Evolutionary conservation across 2,888 invertebrate species (phyloP), one percentile per base, ranked within the genome.

Genomic region (Rhodophaea formosa): DNA sequence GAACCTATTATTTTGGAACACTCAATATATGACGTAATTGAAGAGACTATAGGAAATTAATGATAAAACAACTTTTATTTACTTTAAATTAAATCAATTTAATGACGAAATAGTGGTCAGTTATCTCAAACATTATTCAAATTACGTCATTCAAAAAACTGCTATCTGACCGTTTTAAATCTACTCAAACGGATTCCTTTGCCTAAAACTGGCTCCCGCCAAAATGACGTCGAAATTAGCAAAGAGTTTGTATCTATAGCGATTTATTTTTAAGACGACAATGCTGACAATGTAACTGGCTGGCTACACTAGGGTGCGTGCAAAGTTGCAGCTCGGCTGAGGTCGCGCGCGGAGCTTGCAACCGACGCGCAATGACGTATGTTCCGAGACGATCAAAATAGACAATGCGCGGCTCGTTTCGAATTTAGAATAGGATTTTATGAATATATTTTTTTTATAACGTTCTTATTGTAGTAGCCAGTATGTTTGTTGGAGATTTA

Each of bases 251-350:
- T 51, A 35, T 51, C 35, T 51, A 35, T 35, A 35, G 51, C 12
- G 12, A 35, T 16, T 46, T 35, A 51, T 35, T 51, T 51, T 51
- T 39, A 32, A 51, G 32, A 51, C 35, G 51, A 35, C 35, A 17
- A 39, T 35, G 12, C 51, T 39, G 51, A 51, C 51, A 51, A 51
- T 17, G n/a, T 51, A 51, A 51, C 51, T 51, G 51, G 51, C 51
- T 16, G 17, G 51, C 17, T 8, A 51, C 51, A 51, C 35, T 32
- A 16, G 51, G 51, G 51, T 51, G 51, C 35, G 16, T 51, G 51
- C 51, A 51, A 16, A 51, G 35, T 51, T 51, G 51, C 51, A 51
- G 51, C 51, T 51, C 51, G 17, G 16, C 14, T 16, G 51, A 51
- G 16, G 35, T 35, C 51, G 35, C 51, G 12, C 51, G 35, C 39